Percentiles rank a stretch among this genome's conserved stretches.
Evolutionary conservation across 2,113 vertebrate genomes (phyloP).

Genomic region (Sturnus vulgaris): DNA sequence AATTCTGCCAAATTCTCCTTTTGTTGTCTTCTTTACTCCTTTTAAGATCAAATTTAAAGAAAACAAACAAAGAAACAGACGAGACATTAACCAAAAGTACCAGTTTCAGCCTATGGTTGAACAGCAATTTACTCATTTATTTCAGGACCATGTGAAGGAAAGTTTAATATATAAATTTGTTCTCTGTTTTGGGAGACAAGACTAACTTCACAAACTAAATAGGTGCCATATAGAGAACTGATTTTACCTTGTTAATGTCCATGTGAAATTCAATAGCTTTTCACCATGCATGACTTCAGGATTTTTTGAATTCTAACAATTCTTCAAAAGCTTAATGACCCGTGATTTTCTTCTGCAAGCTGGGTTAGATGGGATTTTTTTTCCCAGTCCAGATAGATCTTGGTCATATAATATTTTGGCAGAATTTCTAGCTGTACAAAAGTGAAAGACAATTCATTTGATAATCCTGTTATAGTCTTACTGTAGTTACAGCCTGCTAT

Average conservation of each 20-base stretch:
- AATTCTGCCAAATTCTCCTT: not conserved
- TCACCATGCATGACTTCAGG: not conserved
- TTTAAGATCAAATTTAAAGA: not conserved
- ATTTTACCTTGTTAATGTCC: not conserved
- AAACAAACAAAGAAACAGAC: not conserved
- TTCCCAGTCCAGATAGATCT: not conserved
- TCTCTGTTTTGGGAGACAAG: not conserved
- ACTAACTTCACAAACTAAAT: not conserved
- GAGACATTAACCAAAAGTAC: not conserved
- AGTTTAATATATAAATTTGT: not conserved
- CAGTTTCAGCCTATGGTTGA: not conserved
- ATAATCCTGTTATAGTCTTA: not conserved
- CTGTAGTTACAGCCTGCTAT: not conserved
- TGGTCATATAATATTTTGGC: not conserved
- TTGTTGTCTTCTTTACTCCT: not conserved
- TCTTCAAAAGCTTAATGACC: not conserved
- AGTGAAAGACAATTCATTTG: not conserved
- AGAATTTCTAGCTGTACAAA: not conserved
- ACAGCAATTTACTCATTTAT: not conserved
- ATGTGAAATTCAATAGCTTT: not conserved
- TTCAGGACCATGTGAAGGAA: not conserved
- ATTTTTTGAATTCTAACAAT: not conserved
- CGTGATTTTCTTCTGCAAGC: accelerated
- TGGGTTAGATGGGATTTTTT: not conserved
- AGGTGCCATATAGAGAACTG: not conserved